Evolutionary conservation across 2,113 vertebrate species (phyloP), one percentile per base, ranked within the genome.

Genomic region (Mus pahari): DNA sequence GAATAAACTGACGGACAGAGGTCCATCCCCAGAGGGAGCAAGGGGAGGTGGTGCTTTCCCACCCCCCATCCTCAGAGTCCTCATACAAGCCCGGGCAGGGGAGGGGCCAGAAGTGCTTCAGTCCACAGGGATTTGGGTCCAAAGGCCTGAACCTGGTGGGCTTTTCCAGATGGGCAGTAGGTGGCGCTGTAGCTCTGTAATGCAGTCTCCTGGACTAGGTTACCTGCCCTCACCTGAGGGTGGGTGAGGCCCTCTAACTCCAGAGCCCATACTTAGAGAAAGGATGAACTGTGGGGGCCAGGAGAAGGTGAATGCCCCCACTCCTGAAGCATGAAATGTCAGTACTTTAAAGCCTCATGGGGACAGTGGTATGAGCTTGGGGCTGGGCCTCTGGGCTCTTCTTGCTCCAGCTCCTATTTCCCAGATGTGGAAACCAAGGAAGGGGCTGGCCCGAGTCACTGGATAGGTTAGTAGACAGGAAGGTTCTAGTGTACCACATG

Each of bases 121-220:
- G 0, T 66, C 96, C 78, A 6, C 42, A 84, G 86, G 86, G 86
- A 90, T 2, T 74, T 81, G 45, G 60, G 74, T 71, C 22, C 3
- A 9, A 87, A 75, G 68, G 74, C 88, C 75, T 39, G 83, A 89
- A 92, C 91, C 62, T 50, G 20, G 42, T 1, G 60, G 50, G 50
- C 26, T 94, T 91, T 48, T 90, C 81, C 48, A 42, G 39, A 39
- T 70, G 60, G 66, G 86, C 97, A 70, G 97, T 95, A 98, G 97
- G 89, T 97, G 97, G 97, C 97, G 94, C 94, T 94, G 94, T 68
- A 94, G 92, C 77, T 73, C 94, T 94, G 97, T 86, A 58, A 96
- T 95, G 7, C 60, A 86, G 48, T 16, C 93, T 81, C 16, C 2
- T 5, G 90, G 94, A 78, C 9, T 0, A 5, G 48, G 48, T 58